Evolutionary conservation across 2,797 vertebrate genomes (phyloP).

Genomic region (Oceanodroma leucorhoa): DNA sequence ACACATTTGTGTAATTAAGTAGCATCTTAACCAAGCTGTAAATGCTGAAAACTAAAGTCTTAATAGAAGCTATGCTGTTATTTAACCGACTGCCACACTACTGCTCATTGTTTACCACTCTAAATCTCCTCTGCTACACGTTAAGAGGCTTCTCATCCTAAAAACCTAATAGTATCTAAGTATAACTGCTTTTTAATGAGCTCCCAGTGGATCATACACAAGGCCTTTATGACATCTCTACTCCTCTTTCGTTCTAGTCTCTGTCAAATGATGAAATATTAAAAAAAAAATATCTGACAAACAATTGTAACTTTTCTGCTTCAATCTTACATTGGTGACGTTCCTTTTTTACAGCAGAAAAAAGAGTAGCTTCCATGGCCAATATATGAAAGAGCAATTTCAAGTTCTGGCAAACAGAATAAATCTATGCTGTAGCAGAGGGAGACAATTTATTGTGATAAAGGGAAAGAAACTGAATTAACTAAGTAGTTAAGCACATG

Average conservation of each 20-base stretch:
- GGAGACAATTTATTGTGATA: background rate
- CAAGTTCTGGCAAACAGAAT: background rate
- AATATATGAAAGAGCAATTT: background rate
- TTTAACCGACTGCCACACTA: background rate
- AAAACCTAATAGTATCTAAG: conserved; percentile 24
- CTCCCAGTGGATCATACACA: conserved; percentile 20
- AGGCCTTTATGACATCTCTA: background rate
- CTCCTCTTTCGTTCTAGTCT: conserved; percentile 8
- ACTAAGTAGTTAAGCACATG: background rate
- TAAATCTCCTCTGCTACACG: background rate
- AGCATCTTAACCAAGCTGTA: background rate
- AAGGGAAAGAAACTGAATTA: background rate
- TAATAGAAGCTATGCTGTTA: background rate
- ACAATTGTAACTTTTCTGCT: background rate
- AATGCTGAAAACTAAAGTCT: background rate
- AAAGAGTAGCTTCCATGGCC: background rate
- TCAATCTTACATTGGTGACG: background rate
- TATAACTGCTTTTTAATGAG: conserved; percentile 46
- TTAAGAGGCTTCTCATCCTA: background rate
- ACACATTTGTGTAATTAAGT: background rate
- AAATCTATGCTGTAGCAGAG: background rate
- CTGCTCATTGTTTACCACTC: conserved; percentile 4
- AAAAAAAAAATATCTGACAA: background rate
- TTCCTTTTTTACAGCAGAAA: background rate
- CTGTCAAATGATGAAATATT: background rate